Conservation (phyloP, 2,797 vertebrate species). For the Silurus aristotelis region DNA sequence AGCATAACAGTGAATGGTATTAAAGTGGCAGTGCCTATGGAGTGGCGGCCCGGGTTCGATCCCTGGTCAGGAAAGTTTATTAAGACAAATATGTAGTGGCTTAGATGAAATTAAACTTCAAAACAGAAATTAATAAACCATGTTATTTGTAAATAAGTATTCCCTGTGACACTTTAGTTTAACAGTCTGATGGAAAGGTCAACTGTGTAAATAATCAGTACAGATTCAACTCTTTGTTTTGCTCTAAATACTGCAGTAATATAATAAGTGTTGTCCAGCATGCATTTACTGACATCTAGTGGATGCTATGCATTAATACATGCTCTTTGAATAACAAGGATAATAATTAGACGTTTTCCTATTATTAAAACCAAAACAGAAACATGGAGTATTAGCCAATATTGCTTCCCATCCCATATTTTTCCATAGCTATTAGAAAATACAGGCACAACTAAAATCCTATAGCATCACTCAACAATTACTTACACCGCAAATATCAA, state of each 20-base stretch:
- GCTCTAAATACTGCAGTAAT: background rate
- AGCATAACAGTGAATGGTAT: no score
- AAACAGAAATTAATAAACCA: background rate
- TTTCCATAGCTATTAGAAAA: background rate
- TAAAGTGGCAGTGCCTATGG: no score
- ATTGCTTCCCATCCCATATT: background rate
- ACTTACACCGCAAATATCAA: background rate
- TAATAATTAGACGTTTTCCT: background rate
- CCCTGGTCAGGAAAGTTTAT: no score
- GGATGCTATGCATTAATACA: constrained; percentile 4
- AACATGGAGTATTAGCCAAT: background rate
- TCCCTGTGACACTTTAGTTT: background rate
- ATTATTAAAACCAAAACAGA: background rate
- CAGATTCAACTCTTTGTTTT: background rate
- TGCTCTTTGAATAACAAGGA: background rate
- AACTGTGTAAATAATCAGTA: background rate
- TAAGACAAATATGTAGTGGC: no score
- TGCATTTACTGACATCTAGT: constrained; percentile 9
- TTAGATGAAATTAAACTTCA: background rate
- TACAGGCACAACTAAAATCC: background rate
- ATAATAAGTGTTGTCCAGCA: background rate
- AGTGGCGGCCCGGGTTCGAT: no score
- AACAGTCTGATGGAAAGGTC: no score
- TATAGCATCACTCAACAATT: background rate
- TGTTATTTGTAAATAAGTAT: background rate